Evolutionary conservation across 2,797 vertebrate genomes (phyloP).

Genomic region (Phrynocephalus vlangalii): DNA sequence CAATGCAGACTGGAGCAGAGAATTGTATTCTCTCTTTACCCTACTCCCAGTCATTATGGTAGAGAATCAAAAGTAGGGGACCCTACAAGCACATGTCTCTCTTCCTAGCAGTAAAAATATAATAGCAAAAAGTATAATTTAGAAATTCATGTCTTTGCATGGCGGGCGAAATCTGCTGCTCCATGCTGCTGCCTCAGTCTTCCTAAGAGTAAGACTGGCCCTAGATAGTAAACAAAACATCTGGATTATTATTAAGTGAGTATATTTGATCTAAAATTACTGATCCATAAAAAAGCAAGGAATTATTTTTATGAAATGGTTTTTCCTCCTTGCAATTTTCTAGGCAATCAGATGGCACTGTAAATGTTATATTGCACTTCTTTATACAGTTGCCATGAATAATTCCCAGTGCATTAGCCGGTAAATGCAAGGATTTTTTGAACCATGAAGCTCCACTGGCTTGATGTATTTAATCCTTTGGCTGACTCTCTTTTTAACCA

Average conservation of each 20-base stretch:
- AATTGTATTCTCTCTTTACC: too few relatives aligned
- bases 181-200: not conserved
- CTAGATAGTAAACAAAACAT: not conserved
- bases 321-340: conserved; percentile 40
- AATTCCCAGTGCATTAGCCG: conserved; percentile 63
- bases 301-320: conserved; percentile 12
- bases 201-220: not conserved
- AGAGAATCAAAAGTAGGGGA: too few relatives aligned
- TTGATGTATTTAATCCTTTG: conserved; percentile 52
- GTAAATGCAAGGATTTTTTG: conserved; percentile 68
- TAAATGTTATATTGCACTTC: conserved; percentile 59
- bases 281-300: not conserved
- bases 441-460: conserved; percentile 62
- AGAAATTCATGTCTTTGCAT: not conserved
- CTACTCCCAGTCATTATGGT: too few relatives aligned
- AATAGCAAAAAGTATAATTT: not conserved
- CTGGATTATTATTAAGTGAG: not conserved
- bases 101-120: too few relatives aligned
- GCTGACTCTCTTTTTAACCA: conserved; percentile 65
- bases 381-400: conserved; percentile 66
- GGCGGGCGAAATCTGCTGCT: not conserved
- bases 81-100: too few relatives aligned
- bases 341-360: conserved; percentile 24
- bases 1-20: too few relatives aligned
- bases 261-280: not conserved